Base-by-base conservation (phyloP, 64 coral and sea anemone species). In the Cladopsammia gracilis region DNA sequence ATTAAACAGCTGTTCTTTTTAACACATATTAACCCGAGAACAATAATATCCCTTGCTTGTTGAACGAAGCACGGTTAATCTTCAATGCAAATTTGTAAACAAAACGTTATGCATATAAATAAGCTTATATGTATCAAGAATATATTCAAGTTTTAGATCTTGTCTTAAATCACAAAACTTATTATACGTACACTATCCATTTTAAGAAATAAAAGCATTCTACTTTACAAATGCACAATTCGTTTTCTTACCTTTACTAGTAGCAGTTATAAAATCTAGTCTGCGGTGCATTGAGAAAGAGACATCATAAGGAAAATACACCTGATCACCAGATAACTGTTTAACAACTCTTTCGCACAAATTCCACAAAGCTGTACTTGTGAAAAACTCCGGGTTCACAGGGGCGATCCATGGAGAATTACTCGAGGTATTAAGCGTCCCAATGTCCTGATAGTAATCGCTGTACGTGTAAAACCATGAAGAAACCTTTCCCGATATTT, bases 331-430 rank as follows among this genome's bases (percentile, higher is more conserved):
- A 3, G 90, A 88, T 1, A 98, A 10, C 16, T 86, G 20, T 87
- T 73, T 73, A 14, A 71, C 65, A 13, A 76, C 70, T 47, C 73
- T 93, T 14, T 53, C 62, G 25, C 85, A 71, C 24, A 75, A 52
- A 52, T 87, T 90, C 93, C 93, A 98, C 44, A 98, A 50, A 50
- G 44, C 45, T 3, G 96, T 95, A 6, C 54, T 60, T 19, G 72
- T 77, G 64, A 98, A 95, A 87, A 88, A 93, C 45, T 95, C 61
- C 12, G 82, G 93, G 19, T 85, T 79, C 16, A 98, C 50, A 25
- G 93, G 90, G 0, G 96, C 95, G 3, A 95, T 72, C 96, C 96
- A 98, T 1, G 96, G 91, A 22, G 88, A 89, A 79, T 90, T 93
- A 70, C 70, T 94, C 0, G 95, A 65, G 8, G 80, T 62, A 82